Evolutionary conservation across 2,113 vertebrate genomes (phyloP), one percentile per base, ranked within the genome.

Genomic region (Nothocercus nigrocapillus): DNA sequence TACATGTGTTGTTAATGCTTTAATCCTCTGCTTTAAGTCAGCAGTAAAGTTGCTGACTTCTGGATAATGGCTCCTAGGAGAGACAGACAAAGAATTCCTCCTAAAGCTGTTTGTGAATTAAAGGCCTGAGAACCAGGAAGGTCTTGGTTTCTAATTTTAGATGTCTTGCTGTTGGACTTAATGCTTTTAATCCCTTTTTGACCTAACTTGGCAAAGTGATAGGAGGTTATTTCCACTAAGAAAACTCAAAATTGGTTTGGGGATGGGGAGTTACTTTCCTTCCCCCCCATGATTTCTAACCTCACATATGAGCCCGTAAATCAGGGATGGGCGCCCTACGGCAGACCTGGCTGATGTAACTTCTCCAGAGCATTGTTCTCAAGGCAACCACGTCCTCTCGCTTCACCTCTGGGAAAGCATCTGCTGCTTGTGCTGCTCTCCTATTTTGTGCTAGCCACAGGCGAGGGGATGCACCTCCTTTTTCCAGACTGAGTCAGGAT

Each of bases 1-100:
- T 18, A 56, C 17, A 56, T 54, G 5, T 56, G 28, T 32, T 38
- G 42, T 69, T 80, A 83, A 89, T 78, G 45, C 85, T 80, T 92
- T 91, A 82, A 89, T 92, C 67, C 63, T 85, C 68, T 82, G 25
- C 32, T 91, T 91, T 91, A 67, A 47, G 49, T 49, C 49, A 49
- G 49, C 49, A 49, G 22, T 49, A 21, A 49, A 74, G 45, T 83
- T 36, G 22, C 54, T 90, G 68, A 59, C 28, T 81, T 91, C 56
- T 64, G 74, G 86, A 42, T 67, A 94, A 85, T 53, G 45, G 42
- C 61, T 94, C 68, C 64, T 90, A 63, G 79, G 85, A 90, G 72
- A 85, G 38, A 88, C n/a, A 32, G 40, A 47, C 72, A 85, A 88
- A 80, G 84, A 40, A 83, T 42, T 88, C 68, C 80, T 40, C 34